Base-by-base conservation (phyloP, 1,140 invertebrate genomes). In the Leptinotarsa undecemlineata region DNA sequence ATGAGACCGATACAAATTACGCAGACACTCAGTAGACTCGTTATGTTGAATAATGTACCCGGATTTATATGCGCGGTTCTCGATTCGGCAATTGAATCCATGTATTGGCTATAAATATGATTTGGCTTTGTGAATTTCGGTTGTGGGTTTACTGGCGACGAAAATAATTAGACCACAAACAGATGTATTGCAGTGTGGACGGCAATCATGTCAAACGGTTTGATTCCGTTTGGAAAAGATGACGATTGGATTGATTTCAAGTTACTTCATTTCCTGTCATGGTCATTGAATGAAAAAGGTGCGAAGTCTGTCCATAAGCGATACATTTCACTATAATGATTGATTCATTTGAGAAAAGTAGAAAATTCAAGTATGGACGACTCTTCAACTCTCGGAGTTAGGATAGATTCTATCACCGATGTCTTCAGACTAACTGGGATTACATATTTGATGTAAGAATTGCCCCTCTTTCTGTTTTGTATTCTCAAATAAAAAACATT, bases 11-110 rank as follows among this genome's bases (percentile, higher is more conserved):
- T 68, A 68, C 66, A 47, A 68, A 66, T 66, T 42, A 68, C 19
- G 23, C n/a, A 68, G 66, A 68, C 66, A 68, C 66, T 19, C 23
- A 68, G 66, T 68, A 42, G 66, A 66, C 20, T 21, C 63, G 63
- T 66, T 33, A 23, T 23, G 62, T 23, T 64, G 23, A 64, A 23
- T 64, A 23, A 23, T 26, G 62, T 20, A 23, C 4, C 23, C 62
- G 20, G 62, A 23, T 64, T 64, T 64, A 64, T 64, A 15, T 26
- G 21, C 3, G 62, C 23, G 20, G 62, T 23, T 21, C 20, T 21
- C 62, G 17, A 64, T 64, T 64, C 23, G 62, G 62, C 62, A 64
- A 64, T 64, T 26, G 20, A 64, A 64, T 64, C 23, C 62, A 26
- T 26, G 62, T 64, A 64, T 17, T 20, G 62, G 20, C 23, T 26